These are phyloP conservation scores for Erpobdella octoculata DNA, from an alignment of 2,888 invertebrate genomes.

Conservation along the genomic window DNA sequence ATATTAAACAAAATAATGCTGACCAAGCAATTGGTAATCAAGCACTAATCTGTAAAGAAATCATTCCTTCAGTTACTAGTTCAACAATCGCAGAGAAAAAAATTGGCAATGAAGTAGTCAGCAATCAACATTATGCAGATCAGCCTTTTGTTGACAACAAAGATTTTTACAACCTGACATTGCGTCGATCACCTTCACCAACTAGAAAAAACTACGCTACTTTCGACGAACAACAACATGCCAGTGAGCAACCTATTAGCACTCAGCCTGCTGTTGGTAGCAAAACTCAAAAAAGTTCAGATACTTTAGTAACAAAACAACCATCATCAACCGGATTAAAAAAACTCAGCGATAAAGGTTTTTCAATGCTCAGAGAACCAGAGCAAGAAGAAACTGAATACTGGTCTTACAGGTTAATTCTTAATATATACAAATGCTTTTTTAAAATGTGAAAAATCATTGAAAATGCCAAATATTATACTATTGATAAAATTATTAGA, in stretches of 20 bases:
- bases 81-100: no score
- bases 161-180: no score
- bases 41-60: no score
- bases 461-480: no score
- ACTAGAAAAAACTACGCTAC: neutral
- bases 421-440: neutral
- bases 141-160: no score
- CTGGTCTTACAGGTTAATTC: constrained; percentile 15
- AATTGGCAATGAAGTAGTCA: no score
- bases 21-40: no score
- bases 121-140: no score
- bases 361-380: neutral
- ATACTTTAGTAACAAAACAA: neutral
- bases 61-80: no score
- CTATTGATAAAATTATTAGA: neutral
- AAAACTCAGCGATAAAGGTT: neutral
- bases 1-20: no score
- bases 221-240: neutral
- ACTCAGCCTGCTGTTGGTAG: neutral
- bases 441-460: no score
- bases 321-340: neutral
- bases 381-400: constrained; percentile 24
- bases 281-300: neutral
- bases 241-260: neutral
- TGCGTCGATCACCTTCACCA: no score